Evolutionary conservation across 2,888 invertebrate genomes (phyloP), one percentile per base, ranked within the genome.

Genomic region (Xestia xanthographa): DNA sequence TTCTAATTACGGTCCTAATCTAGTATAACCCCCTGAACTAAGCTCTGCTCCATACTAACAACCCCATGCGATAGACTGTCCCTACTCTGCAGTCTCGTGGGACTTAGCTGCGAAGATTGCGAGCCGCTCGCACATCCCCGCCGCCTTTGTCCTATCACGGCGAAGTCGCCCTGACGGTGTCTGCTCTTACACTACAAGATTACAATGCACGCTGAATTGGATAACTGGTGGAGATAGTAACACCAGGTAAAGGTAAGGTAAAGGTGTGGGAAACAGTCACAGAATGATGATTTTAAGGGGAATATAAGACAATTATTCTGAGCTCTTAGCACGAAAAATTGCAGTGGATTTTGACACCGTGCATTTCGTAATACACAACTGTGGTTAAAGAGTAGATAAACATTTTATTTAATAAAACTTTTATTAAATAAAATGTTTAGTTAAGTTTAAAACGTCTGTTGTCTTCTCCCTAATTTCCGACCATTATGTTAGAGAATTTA

Each of bases 21-120:
- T 41, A 14, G 45, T 50, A 53, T 11, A 45, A 41, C 4, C 8
- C 2, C 11, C 65, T 9, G 48, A 0, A n/a, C 22, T n/a, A 12
- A 12, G 38, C 26, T 12, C 26, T 34, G 20, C 20, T 22, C 8
- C 11, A 4, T 43, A 50, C 48, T 5, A 17, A 41, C 34, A 50
- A 72, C 34, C 20, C 20, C 43, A 50, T 53, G 50, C 26, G 11
- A 41, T 1, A 22, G 5, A 48, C 29, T 43, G 34, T 41, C 6
- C 56, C 29, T 17, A 9, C 41, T 4, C 8, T 0, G 12, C 20
- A 14, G 58, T 14, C 70, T 34, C 63, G 5, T 8, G 65, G 26
- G 68, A 66, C 41, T 60, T 60, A n/a, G 60, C 65, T n/a, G 65
- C 34, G 8, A 48, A 65, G 65, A 72, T 43, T 60, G 58, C 60